Evolutionary conservation across 2,888 invertebrate species (phyloP).

Genomic region (Parnassius orleans): DNA sequence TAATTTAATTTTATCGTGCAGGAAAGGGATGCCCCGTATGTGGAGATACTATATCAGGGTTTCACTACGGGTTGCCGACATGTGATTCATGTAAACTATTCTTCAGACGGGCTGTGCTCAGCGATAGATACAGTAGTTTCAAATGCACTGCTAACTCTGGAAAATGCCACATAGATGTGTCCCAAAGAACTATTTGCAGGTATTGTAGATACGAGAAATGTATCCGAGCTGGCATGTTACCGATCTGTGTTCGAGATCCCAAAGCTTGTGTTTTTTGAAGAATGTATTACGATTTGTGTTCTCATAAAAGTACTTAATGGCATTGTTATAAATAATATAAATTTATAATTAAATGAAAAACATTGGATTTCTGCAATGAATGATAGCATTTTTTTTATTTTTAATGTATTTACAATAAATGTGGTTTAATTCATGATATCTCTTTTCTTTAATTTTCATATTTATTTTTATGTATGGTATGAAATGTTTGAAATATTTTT

Average conservation of each 20-base stretch:
- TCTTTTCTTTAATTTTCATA: no score
- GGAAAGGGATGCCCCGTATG: conserved; percentile 47
- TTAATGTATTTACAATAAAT: no score
- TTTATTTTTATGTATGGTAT: no score
- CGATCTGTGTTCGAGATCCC: conserved; percentile 36
- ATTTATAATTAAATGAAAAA: no score
- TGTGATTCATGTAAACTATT: conserved; percentile 60
- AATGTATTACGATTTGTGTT: no score
- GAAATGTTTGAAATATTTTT: no score
- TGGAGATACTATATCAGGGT: conserved; percentile 45
- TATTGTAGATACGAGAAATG: conserved; percentile 48
- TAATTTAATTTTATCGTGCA: not conserved
- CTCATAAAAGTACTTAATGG: no score
- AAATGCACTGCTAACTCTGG: not conserved
- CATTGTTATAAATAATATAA: no score
- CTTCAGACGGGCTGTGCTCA: conserved; percentile 51
- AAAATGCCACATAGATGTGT: conserved; percentile 40
- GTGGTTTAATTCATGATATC: no score
- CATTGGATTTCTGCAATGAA: no score
- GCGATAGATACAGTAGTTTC: not conserved
- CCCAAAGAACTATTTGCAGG: conserved; percentile 49
- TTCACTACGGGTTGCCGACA: conserved; percentile 51
- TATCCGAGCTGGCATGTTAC: conserved; percentile 45
- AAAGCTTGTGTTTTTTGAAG: not conserved
- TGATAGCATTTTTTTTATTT: no score